Conservation (phyloP, 2,113 vertebrate genomes). For the Odocoileus hemionus region DNA sequence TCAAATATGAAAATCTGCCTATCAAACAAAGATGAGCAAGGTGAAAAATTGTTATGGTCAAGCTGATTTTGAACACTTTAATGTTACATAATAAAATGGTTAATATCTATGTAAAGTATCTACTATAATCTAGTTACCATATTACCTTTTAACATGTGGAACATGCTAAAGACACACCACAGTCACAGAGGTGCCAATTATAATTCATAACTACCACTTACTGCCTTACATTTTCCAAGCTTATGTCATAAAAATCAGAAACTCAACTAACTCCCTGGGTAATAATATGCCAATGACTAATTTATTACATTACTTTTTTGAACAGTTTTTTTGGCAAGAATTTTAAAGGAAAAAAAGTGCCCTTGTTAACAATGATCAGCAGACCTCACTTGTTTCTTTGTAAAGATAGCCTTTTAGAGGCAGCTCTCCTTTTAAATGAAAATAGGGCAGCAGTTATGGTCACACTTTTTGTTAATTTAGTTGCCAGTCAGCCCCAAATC, state of each 20-base stretch:
- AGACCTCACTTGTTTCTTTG: slow-evolving; percentile 88
- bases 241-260: slow-evolving; percentile 66
- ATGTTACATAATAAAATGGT: slow-evolving; percentile 29
- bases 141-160: neutral
- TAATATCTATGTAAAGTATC: slow-evolving; percentile 24
- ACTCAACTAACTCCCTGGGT: slow-evolving; percentile 53
- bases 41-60: slow-evolving; percentile 32
- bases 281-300: slow-evolving; percentile 65
- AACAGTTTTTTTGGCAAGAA: slow-evolving; percentile 79
- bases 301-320: slow-evolving; percentile 74
- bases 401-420: slow-evolving; percentile 88
- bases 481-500: slow-evolving; percentile 90
- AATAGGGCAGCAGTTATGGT: slow-evolving; percentile 92
- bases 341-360: slow-evolving; percentile 81
- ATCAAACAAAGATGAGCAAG: neutral
- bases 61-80: neutral
- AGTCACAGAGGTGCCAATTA: slow-evolving; percentile 72
- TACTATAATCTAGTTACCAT: slow-evolving; percentile 28
- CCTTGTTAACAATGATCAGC: slow-evolving; percentile 86
- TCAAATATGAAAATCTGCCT: slow-evolving; percentile 31
- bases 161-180: slow-evolving; percentile 30
- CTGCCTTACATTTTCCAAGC: slow-evolving; percentile 48
- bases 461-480: slow-evolving; percentile 91
- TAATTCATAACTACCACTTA: slow-evolving; percentile 67
- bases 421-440: slow-evolving; percentile 88